Conservation (phyloP, 2,113 vertebrate species). For the Tringa solitaria region DNA sequence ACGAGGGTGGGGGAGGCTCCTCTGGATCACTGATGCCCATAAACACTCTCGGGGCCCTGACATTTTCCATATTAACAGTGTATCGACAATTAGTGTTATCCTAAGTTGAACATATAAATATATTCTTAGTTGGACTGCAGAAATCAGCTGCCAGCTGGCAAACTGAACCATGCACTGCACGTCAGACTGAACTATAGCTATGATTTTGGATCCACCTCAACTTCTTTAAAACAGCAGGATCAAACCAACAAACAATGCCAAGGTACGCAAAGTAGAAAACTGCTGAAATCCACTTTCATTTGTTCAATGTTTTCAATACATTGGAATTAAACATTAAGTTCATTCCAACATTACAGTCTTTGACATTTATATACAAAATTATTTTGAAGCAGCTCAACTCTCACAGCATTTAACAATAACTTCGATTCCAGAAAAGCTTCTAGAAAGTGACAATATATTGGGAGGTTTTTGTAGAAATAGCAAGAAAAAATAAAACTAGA, state of each 20-base stretch:
- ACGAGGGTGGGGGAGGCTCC: not conserved
- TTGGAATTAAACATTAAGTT: not conserved
- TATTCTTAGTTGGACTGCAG: not conserved
- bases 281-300: not conserved
- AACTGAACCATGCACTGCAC: not conserved
- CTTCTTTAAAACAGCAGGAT: not conserved
- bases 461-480: not conserved
- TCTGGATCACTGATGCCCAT: not conserved
- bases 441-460: not conserved
- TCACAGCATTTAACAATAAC: not conserved
- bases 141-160: not conserved
- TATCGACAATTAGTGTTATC: not conserved
- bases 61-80: not conserved
- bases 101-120: not conserved
- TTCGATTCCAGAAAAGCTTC: not conserved
- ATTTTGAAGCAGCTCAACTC: accelerated
- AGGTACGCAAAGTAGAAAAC: not conserved
- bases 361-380: not conserved
- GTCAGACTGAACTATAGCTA: not conserved
- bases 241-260: not conserved
- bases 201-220: not conserved
- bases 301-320: not conserved
- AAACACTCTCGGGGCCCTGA: not conserved
- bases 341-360: accelerated
- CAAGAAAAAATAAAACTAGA: not conserved